Conservation (phyloP, 2,888 invertebrate species). For the Chloromyia formosa region DNA sequence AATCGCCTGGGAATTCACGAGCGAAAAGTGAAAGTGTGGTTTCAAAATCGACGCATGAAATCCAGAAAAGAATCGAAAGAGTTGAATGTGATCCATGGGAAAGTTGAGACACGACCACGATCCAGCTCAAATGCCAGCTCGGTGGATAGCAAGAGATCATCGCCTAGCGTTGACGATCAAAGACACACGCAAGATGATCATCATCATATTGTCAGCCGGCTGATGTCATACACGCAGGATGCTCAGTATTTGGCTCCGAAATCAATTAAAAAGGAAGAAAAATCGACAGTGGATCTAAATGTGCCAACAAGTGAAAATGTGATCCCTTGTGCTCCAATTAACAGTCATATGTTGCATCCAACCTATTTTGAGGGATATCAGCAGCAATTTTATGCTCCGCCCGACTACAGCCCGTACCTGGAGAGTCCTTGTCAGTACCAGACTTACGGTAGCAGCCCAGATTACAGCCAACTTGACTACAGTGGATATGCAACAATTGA, state of each 20-base stretch:
- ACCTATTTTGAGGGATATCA: neutral
- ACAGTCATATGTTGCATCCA: neutral
- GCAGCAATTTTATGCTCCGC: neutral
- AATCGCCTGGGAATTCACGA: conserved; percentile 88
- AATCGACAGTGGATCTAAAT: no score
- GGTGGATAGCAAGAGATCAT: conserved; percentile 33
- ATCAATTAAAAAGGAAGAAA: neutral
- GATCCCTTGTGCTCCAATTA: neutral
- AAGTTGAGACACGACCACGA: neutral
- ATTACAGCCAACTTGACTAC: neutral
- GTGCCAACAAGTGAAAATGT: neutral
- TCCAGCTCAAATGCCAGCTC: conserved; percentile 40
- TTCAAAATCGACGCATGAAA: conserved; percentile 12
- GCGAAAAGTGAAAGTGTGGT: conserved; percentile 83
- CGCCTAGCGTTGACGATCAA: conserved; percentile 31
- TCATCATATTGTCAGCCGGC: conserved; percentile 48
- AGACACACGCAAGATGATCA: conserved; percentile 41
- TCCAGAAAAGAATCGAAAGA: no score
- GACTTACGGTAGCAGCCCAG: neutral
- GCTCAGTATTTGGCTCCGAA: neutral
- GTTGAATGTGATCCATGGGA: neutral
- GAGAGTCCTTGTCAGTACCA: neutral
- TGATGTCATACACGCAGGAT: conserved; percentile 50
- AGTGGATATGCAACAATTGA: conserved; percentile 27
- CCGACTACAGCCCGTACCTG: neutral